These are phyloP conservation scores for Malurus cyaneus DNA, from an alignment of 2,113 vertebrate species.

Conservation along the genomic window DNA sequence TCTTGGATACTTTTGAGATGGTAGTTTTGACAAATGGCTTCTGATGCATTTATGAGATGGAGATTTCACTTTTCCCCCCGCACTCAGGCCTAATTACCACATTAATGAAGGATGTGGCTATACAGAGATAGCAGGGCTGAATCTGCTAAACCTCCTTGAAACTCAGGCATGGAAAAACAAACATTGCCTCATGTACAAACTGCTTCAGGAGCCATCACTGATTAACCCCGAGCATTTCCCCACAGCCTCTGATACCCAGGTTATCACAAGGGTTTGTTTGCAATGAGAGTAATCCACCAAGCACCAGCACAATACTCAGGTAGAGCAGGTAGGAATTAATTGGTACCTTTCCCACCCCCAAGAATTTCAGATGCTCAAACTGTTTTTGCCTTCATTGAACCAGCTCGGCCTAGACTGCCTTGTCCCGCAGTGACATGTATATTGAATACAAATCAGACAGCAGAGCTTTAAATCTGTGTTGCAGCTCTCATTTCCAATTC, in stretches of 20 bases:
- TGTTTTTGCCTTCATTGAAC: slow-evolving; percentile 74
- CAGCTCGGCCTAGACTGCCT: slow-evolving; percentile 75
- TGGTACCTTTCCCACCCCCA: not conserved
- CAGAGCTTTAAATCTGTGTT: slow-evolving; percentile 78
- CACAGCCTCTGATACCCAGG: not conserved
- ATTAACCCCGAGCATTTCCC: not conserved
- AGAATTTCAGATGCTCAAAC: slow-evolving; percentile 68
- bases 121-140: slow-evolving; percentile 26
- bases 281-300: slow-evolving; percentile 44
- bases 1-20: not conserved
- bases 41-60: not conserved
- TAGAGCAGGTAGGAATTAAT: slow-evolving; percentile 73
- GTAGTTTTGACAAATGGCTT: not conserved
- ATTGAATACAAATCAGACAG: slow-evolving; percentile 95
- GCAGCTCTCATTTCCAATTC: slow-evolving; percentile 92
- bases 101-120: not conserved
- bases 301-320: slow-evolving; percentile 35
- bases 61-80: not conserved
- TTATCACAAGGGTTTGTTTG: slow-evolving; percentile 11
- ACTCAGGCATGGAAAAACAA: slow-evolving; percentile 13
- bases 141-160: slow-evolving; percentile 2
- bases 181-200: slow-evolving; percentile 11
- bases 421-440: slow-evolving; percentile 91
- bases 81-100: not conserved
- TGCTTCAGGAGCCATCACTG: not conserved